Percentiles rank a stretch among this genome's conserved stretches.
Conservation (phyloP, 2,797 vertebrate species). For the Sciaenops ocellatus region DNA sequence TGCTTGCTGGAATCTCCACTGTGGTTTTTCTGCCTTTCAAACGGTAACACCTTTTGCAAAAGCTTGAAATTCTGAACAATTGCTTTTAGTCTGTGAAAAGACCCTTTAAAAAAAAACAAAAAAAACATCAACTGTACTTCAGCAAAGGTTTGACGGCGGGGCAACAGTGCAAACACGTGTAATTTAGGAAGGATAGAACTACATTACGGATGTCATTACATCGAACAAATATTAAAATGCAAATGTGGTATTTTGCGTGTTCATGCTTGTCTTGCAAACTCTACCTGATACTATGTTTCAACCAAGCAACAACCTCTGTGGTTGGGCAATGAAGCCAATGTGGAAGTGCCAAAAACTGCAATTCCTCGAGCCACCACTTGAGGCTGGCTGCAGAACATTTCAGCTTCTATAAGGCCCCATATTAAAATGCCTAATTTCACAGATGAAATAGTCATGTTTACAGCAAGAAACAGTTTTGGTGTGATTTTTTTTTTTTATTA, state of each 20-base stretch:
- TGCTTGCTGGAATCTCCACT: slow-evolving; percentile 5
- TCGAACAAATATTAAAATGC: not conserved
- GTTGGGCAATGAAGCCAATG: too few relatives aligned
- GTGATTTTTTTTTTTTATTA: not conserved
- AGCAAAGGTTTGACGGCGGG: not conserved
- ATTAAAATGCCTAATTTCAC: too few relatives aligned
- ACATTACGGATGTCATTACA: not conserved
- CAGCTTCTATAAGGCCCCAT: too few relatives aligned
- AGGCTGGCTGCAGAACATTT: too few relatives aligned
- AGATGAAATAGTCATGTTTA: too few relatives aligned
- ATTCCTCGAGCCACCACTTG: too few relatives aligned
- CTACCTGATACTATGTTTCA: not conserved
- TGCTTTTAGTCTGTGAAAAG: slow-evolving; percentile 5
- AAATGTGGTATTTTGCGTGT: not conserved
- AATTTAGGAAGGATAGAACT: not conserved
- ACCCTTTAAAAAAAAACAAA: not conserved
- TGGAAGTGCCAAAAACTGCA: too few relatives aligned
- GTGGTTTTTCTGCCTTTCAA: not conserved
- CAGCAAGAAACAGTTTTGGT: not conserved
- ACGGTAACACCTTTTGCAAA: slow-evolving; percentile 6
- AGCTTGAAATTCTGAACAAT: slow-evolving; percentile 22
- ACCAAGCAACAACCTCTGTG: not conserved
- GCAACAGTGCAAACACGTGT: not conserved
- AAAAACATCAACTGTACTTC: not conserved
- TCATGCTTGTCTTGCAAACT: not conserved